A percentile compares a stretch with the other conserved stretches of the same genome.
These are phyloP conservation scores for Turritopsis rubra DNA, from an alignment of 30 jellyfish, hydroid and myxozoan genomes.

Conservation along the genomic window DNA sequence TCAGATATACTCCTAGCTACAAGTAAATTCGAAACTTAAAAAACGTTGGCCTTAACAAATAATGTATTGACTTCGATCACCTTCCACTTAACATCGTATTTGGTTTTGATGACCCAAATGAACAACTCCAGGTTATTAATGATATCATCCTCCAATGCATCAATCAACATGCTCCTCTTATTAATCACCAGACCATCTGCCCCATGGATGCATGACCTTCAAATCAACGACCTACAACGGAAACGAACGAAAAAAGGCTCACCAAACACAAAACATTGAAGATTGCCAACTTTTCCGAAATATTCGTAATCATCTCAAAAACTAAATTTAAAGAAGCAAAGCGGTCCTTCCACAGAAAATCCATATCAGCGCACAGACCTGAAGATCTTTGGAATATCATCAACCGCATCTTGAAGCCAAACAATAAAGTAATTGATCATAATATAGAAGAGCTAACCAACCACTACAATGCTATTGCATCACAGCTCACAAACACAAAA, in stretches of 20 bases:
- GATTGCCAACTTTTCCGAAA: constrained; percentile 1
- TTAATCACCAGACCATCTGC: constrained; percentile 12
- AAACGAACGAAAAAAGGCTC: not conserved
- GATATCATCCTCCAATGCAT: not conserved
- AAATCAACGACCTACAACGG: not conserved
- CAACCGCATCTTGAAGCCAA: not conserved
- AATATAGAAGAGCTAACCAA: not conserved
- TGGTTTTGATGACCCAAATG: not conserved
- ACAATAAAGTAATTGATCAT: not conserved
- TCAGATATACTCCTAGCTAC: no score
- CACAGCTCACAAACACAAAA: not conserved
- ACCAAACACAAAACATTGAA: not conserved
- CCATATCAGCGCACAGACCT: not conserved
- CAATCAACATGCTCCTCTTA: constrained; percentile 9
- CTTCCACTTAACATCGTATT: not conserved
- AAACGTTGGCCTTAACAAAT: not conserved
- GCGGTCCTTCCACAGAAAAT: not conserved
- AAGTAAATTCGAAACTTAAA: no score
- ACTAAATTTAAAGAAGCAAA: not conserved
- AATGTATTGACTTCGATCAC: not conserved
- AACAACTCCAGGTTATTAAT: not conserved
- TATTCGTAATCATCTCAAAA: constrained; percentile 1
- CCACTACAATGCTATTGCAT: not conserved
- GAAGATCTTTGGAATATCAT: constrained; percentile 10
- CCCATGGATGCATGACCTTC: constrained; percentile 8